Conservation (phyloP, 37 sponge, comb jelly and placozoan genomes). For the Ephydatia muelleri region DNA sequence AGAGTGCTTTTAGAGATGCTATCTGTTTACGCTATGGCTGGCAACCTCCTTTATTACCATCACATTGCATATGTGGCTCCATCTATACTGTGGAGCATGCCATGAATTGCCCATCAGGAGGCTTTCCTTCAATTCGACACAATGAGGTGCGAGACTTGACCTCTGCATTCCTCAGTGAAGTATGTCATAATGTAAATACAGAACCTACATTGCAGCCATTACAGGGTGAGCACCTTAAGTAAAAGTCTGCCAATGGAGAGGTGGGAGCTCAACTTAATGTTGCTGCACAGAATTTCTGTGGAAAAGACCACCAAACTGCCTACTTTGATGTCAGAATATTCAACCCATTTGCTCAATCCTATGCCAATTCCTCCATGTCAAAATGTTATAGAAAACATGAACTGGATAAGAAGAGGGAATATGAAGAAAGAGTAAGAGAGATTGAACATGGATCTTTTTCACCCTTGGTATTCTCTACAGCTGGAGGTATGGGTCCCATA, state of each 20-base stretch:
- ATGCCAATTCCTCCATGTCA: background rate
- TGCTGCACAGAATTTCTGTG: no score
- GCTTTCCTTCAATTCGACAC: slow-evolving; percentile 40
- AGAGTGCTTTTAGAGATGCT: slow-evolving; percentile 29
- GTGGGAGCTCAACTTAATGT: no score
- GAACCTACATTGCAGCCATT: slow-evolving; percentile 40
- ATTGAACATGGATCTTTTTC: background rate
- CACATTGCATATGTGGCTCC: no score
- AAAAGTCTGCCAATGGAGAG: no score
- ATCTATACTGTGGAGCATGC: no score
- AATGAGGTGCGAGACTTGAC: slow-evolving; percentile 44
- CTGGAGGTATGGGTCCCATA: background rate
- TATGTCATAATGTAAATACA: slow-evolving; percentile 38
- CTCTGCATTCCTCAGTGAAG: slow-evolving; percentile 35
- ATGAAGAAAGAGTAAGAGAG: slow-evolving; percentile 12
- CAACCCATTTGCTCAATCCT: slow-evolving; percentile 33
- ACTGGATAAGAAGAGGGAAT: background rate
- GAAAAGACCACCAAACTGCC: slow-evolving; percentile 4
- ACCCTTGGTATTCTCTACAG: background rate
- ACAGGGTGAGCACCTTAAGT: background rate
- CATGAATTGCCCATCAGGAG: slow-evolving; percentile 14
- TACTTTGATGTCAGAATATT: slow-evolving; percentile 59
- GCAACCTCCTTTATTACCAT: background rate
- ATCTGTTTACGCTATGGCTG: slow-evolving; percentile 24
- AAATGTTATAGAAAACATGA: slow-evolving; percentile 4